Evolutionary conservation across 2,113 vertebrate species (phyloP).

Genomic region (Phalacrocorax brasilianus): DNA sequence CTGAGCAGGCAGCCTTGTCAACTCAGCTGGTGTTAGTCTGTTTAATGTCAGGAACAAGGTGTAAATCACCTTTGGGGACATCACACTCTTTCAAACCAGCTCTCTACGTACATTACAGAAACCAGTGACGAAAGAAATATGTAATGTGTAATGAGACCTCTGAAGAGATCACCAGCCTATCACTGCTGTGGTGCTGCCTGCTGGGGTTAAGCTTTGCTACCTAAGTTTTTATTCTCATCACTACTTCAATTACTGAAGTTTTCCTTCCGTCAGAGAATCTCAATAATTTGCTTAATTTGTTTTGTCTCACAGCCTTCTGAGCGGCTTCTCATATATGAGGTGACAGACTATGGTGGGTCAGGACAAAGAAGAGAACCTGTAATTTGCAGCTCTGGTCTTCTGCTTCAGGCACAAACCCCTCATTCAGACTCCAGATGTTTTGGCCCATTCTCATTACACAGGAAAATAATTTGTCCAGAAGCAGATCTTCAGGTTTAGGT

Average conservation of each 20-base stretch:
- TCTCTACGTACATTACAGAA: not conserved
- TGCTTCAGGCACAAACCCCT: not conserved
- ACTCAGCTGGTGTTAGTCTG: not conserved
- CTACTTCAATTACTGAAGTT: not conserved
- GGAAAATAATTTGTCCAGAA: not conserved
- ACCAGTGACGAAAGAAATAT: not conserved
- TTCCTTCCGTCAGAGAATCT: not conserved
- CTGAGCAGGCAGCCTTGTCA: not conserved
- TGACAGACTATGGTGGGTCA: not conserved
- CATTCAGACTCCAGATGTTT: not conserved
- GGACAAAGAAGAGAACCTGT: not conserved
- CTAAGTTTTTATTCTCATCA: not conserved
- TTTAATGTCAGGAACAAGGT: not conserved
- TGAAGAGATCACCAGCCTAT: not conserved
- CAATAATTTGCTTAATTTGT: not conserved
- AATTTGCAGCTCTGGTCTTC: not conserved
- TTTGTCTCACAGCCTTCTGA: not conserved
- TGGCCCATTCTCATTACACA: not conserved
- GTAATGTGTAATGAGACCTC: not conserved
- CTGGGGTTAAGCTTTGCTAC: not conserved
- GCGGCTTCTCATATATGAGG: not conserved
- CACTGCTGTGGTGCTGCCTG: not conserved
- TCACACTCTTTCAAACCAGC: not conserved
- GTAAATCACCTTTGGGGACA: not conserved
- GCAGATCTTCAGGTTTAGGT: not conserved